These are phyloP conservation scores for Raillietiella orientalis DNA, from an alignment of 2,888 invertebrate species.

Conservation along the genomic window DNA sequence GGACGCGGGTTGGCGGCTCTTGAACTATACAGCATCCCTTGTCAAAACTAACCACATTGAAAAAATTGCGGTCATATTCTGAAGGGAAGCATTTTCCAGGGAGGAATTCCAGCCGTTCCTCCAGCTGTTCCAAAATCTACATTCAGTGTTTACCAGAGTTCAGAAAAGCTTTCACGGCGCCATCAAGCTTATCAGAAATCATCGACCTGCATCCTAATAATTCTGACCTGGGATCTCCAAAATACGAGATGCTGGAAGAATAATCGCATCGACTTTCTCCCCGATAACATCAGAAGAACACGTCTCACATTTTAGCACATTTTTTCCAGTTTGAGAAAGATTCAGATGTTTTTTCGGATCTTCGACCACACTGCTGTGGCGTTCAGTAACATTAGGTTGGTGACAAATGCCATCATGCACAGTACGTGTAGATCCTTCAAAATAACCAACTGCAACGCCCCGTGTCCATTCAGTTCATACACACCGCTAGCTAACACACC, in stretches of 20 bases:
- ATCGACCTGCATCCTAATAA: slow-evolving; percentile 6
- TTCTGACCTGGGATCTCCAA: slow-evolving; percentile 6
- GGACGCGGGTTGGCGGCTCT: slow-evolving; percentile 73
- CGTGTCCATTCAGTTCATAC: slow-evolving; percentile 12
- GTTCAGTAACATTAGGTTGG: slow-evolving; percentile 31
- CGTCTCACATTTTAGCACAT: neutral
- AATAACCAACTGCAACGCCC: slow-evolving; percentile 50
- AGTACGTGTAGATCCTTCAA: slow-evolving; percentile 47
- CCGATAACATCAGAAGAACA: neutral
- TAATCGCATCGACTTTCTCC: slow-evolving; percentile 4
- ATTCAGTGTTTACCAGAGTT: slow-evolving; percentile 5
- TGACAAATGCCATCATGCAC: slow-evolving; percentile 47
- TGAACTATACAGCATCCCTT: slow-evolving; percentile 98
- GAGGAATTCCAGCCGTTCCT: slow-evolving; percentile 42
- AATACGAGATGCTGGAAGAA: slow-evolving; percentile 5
- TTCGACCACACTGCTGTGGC: slow-evolving; percentile 24
- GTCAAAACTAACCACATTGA: slow-evolving; percentile 68
- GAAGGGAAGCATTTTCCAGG: slow-evolving; percentile 51
- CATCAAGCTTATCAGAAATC: slow-evolving; percentile 1
- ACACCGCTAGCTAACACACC: slow-evolving; percentile 83
- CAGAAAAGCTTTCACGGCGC: neutral
- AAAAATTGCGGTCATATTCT: slow-evolving; percentile 63
- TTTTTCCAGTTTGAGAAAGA: slow-evolving; percentile 34
- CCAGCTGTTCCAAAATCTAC: slow-evolving; percentile 42
- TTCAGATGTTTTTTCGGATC: slow-evolving; percentile 37